Base-by-base conservation (phyloP, 2,888 invertebrate species). In the Drosophila greeni region DNA sequence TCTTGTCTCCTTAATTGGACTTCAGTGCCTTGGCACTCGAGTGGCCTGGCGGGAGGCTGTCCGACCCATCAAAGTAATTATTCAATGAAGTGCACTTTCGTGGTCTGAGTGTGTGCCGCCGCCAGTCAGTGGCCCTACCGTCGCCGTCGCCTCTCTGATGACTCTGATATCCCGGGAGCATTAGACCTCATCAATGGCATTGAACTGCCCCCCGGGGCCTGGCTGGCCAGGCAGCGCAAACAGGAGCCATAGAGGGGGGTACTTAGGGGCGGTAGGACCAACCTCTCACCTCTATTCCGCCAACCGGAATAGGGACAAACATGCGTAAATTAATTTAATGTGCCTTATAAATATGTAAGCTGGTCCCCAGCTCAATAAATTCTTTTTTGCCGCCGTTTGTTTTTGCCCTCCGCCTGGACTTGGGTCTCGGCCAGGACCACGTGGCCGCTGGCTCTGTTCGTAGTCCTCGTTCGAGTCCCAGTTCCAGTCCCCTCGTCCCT, bases 251-350 rank as follows among this genome's bases (percentile, higher is more conserved):
- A 14, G 9, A 14, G 58, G 26, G 31, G 31, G 24, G 34, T n/a
- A 42, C n/a, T 5, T 9, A n/a, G 24, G 6, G 24, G 42, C 1
- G 24, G 24, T 16, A 24, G 29, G 34, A 16, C 20, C 34, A 36
- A n/a, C 6, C 16, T 39, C 34, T 33, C 12, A 37, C 45, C 29
- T 40, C 23, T 26, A 7, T 33, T 5, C 48, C 20, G 16, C 20
- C 16, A n/a, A 36, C 14, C 26, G 24, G 43, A 29, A 39, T 47
- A 57, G 70, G 73, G 64, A 79, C 59, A 74, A 84, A 73, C 85
- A 78, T 78, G 78, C 79, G 84, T 81, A 82, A 82, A 83, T 82
- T 82, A 85, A 82, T 82, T 82, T 83, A 83, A 82, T 85, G 82
- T 78, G 69, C 73, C 84, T 78, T 81, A 82, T 82, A 82, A 82